Evolutionary conservation across 2,113 vertebrate species (phyloP).

Genomic region (Felis chaus): DNA sequence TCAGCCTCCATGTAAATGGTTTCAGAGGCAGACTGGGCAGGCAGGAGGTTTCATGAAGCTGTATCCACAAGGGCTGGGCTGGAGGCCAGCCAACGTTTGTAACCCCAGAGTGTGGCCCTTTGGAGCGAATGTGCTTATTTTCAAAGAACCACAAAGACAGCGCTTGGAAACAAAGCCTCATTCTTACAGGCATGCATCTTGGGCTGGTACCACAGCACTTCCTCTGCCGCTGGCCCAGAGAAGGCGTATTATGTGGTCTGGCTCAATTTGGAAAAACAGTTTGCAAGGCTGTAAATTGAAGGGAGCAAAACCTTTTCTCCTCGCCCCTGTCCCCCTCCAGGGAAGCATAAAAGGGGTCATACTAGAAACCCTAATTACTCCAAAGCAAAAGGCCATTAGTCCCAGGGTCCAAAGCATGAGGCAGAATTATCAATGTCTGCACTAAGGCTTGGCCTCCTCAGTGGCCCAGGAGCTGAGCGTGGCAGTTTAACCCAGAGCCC

Average conservation of each 20-base stretch:
- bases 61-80: background rate
- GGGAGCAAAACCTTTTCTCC: background rate
- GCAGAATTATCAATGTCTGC: background rate
- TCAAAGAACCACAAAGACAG: conserved; percentile 2
- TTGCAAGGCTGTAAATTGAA: background rate
- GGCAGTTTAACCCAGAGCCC: background rate
- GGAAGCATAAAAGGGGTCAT: background rate
- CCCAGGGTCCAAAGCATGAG: background rate
- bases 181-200: background rate
- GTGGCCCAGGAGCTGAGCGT: background rate
- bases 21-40: background rate
- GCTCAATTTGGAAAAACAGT: background rate
- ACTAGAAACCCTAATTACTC: background rate
- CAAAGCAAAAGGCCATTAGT: background rate
- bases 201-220: background rate
- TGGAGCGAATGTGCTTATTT: conserved; percentile 7
- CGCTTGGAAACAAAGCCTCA: conserved; percentile 40
- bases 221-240: background rate
- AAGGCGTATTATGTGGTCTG: background rate
- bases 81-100: background rate
- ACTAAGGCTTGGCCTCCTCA: background rate
- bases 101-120: background rate
- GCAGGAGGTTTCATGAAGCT: background rate
- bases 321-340: background rate
- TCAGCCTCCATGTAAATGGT: background rate